Conservation (phyloP, 2,888 invertebrate species). For the Nebria brevicollis region DNA sequence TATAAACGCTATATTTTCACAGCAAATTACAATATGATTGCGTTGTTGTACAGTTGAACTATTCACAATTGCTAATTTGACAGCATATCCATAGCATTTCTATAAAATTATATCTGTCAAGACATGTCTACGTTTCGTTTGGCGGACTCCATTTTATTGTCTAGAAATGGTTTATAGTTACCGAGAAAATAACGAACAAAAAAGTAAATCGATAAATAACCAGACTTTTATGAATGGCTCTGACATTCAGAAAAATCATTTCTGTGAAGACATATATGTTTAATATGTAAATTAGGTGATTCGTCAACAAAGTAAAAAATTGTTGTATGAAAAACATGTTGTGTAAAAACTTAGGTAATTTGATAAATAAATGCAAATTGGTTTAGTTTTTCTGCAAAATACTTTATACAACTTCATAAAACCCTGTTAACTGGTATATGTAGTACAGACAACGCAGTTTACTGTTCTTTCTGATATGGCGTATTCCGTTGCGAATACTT, state of each 20-base stretch:
- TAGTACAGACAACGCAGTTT: too few relatives aligned
- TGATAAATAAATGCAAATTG: slow-evolving; percentile 7
- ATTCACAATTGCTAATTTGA: not conserved
- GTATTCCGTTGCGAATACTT: too few relatives aligned
- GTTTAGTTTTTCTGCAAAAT: not conserved
- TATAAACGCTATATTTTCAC: not conserved
- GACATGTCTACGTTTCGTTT: not conserved
- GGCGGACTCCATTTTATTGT: slow-evolving; percentile 1
- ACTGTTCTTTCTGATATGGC: too few relatives aligned
- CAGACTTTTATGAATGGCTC: slow-evolving; percentile 7
- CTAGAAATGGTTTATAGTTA: slow-evolving; percentile 12
- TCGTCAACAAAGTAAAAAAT: slow-evolving; percentile 3
- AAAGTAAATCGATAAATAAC: slow-evolving; percentile 5
- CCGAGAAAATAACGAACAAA: not conserved
- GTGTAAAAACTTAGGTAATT: not conserved
- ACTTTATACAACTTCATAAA: not conserved
- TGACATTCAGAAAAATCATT: not conserved
- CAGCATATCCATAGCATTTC: not conserved
- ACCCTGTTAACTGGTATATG: too few relatives aligned
- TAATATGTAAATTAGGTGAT: slow-evolving; percentile 2
- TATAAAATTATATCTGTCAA: not conserved
- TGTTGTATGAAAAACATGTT: not conserved
- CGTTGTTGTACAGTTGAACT: not conserved
- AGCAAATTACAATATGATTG: not conserved
- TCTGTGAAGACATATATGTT: slow-evolving; percentile 11